Conservation (phyloP, 2,113 vertebrate genomes). For the Sminthopsis crassicaudata region DNA sequence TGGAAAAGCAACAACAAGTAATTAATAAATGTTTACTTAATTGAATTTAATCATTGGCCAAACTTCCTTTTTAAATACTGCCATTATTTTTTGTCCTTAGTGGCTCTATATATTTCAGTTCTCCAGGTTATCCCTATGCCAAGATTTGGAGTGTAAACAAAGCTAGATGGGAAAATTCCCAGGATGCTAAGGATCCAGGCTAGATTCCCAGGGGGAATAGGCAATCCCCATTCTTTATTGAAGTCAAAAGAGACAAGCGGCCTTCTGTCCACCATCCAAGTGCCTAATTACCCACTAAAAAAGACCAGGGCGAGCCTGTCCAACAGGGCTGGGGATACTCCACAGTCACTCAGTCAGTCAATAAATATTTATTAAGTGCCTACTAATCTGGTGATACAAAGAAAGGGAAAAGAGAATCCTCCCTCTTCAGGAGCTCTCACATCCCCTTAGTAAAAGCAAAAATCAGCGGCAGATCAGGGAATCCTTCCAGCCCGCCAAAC, state of each 20-base stretch:
- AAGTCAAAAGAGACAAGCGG: background rate
- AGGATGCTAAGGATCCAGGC: background rate
- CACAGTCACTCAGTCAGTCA: background rate
- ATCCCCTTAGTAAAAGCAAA: background rate
- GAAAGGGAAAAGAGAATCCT: background rate
- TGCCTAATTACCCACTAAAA: background rate
- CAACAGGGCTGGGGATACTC: background rate
- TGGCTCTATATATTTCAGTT: background rate
- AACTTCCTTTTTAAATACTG: slow-evolving; percentile 18
- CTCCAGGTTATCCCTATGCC: slow-evolving; percentile 17
- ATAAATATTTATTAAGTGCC: background rate
- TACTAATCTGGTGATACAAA: background rate
- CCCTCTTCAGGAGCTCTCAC: background rate
- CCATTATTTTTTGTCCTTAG: background rate
- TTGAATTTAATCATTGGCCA: slow-evolving; percentile 7
- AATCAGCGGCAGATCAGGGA: background rate
- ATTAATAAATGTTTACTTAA: background rate
- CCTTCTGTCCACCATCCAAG: background rate
- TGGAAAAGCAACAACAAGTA: background rate
- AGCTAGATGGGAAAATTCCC: background rate
- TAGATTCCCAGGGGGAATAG: background rate
- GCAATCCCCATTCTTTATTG: background rate
- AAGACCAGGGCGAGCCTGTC: background rate
- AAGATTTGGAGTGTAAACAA: background rate
- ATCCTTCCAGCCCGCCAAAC: background rate